Base-by-base conservation (phyloP, 2,797 vertebrate species). In the Notoglanidium macrostoma region DNA sequence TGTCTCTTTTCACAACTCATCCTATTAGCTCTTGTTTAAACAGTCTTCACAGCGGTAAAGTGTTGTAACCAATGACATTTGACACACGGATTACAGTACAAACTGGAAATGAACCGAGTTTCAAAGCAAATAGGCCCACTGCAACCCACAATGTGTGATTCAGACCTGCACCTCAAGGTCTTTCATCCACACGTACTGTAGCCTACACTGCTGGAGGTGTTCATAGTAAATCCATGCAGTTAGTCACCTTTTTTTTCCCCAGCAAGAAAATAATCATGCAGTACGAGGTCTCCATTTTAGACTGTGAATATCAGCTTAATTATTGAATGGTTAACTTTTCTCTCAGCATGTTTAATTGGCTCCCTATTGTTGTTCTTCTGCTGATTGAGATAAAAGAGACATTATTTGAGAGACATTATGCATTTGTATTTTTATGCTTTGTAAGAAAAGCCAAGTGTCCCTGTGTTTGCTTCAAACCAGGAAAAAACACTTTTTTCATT, bases 121-220 rank as follows among this genome's bases (percentile, higher is more conserved):
- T 78, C 51, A 49, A 59, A 87, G 67, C 81, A 81, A 86, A 63
- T 35, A 86, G 90, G 80, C 89, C 89, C 91, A 90, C 90, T 84
- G 88, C 90, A 88, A 85, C 90, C 90, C 90, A 90, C 88, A 51
- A 32, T 35, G 51, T 76, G 91, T 93, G 93, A 95, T 46, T 94
- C 93, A 94, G 85, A 89, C 88, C 89, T 90, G 90, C 92, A 82
- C 88, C 54, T 88, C 83, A 86, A 89, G 84, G 87, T 87, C 82
- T 83, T 73, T 63, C 79, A 80, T 86, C 84, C 86, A 91, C 84
- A 84, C 74, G 49, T 49, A 49, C 49, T 51, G 29, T 78, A 85
- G 86, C 89, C 89, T 81, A 90, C 90, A 88, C 83, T 61, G 72
- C 29, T 86, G 90, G 86, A 89, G 88, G 88, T 78, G 87, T 83